A percentile compares a stretch with the other conserved stretches of the same genome.
These are phyloP conservation scores for Lepidotrigona ventralis DNA, from an alignment of 1,140 invertebrate genomes.

Conservation along the genomic window DNA sequence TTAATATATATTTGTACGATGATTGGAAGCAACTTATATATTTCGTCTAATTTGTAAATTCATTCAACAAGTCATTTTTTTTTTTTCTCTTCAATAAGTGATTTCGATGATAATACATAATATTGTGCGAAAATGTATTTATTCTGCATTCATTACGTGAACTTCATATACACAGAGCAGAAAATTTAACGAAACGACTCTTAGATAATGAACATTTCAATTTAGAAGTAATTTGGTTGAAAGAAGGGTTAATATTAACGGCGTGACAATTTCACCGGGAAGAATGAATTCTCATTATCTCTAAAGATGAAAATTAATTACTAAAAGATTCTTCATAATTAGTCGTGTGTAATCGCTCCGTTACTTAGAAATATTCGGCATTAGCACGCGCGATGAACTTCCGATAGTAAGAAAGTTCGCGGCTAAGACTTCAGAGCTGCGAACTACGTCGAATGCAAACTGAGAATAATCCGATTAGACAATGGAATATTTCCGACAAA, in stretches of 20 bases:
- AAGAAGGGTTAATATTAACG: not conserved
- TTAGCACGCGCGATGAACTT: slow-evolving; percentile 1
- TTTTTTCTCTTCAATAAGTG: too few species aligned
- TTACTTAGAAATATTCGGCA: not conserved
- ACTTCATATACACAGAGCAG: not conserved
- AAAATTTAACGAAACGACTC: not conserved
- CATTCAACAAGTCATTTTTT: too few species aligned
- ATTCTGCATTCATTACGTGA: too few species aligned
- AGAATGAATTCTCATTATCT: not conserved
- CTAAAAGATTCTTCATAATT: not conserved
- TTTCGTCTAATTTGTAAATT: too few species aligned
- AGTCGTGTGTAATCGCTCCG: not conserved
- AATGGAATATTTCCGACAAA: not conserved
- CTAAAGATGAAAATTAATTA: not conserved
- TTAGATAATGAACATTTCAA: not conserved
- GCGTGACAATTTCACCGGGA: not conserved
- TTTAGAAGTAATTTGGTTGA: not conserved
- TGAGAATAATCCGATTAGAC: slow-evolving; percentile 23
- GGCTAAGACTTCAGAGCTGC: not conserved
- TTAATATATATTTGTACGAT: too few species aligned
- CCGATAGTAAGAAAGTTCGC: not conserved
- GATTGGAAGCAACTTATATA: too few species aligned
- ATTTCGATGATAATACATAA: too few species aligned
- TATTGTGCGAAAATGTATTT: too few species aligned
- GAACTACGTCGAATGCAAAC: slow-evolving; percentile 9